Conservation (phyloP, 2,113 vertebrate species). For the Rhinolophus ferrumequinum region DNA sequence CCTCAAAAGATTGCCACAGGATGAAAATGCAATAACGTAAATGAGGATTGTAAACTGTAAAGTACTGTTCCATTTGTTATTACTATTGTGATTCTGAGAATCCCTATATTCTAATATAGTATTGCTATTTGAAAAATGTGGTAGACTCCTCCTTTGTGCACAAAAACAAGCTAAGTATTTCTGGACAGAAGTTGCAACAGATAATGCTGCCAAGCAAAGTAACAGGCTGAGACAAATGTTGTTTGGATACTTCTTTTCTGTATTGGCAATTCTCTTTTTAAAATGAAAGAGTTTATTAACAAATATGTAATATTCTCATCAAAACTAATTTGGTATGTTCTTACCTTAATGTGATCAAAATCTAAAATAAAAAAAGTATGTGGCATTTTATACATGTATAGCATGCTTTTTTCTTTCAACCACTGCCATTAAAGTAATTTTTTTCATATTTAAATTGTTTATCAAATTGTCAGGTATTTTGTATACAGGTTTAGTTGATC, state of each 20-base stretch:
- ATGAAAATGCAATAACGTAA: not conserved
- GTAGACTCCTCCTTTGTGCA: not conserved
- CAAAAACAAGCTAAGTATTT: slow-evolving; percentile 13
- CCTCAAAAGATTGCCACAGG: not conserved
- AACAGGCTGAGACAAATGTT: not conserved
- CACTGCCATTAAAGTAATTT: slow-evolving; percentile 28
- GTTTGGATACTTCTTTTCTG: slow-evolving; percentile 63
- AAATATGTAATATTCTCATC: slow-evolving; percentile 30
- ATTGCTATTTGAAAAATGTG: not conserved
- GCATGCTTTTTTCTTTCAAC: slow-evolving; percentile 32
- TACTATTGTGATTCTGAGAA: not conserved
- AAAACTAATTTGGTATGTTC: slow-evolving; percentile 3
- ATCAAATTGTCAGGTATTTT: slow-evolving; percentile 18
- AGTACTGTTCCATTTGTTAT: not conserved
- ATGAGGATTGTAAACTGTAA: not conserved
- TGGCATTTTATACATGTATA: slow-evolving; percentile 18
- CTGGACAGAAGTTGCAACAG: not conserved
- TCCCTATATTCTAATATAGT: not conserved
- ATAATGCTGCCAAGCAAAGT: slow-evolving; percentile 6
- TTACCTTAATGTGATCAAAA: not conserved
- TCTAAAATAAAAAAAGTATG: not conserved
- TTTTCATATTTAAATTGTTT: slow-evolving; percentile 40
- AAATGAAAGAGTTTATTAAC: slow-evolving; percentile 50
- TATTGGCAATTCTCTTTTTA: slow-evolving; percentile 55
- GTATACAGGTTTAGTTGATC: slow-evolving; percentile 27